A percentile compares a stretch with the other conserved stretches of the same genome.
phyloP scores from a whole-genome alignment of 1,140 invertebrate species.

The Lepidurus apus region DNA sequence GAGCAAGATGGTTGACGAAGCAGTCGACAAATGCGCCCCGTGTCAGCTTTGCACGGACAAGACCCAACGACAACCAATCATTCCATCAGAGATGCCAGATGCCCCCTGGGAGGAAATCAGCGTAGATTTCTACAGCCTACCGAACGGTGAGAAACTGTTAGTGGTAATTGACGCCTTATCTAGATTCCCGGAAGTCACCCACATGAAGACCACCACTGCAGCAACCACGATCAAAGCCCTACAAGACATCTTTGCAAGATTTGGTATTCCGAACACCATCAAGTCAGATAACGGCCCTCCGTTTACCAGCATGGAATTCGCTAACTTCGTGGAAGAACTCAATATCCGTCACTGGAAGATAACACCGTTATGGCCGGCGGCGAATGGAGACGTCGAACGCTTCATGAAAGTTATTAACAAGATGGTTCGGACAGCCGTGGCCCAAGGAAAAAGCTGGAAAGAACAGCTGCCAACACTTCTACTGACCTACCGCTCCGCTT shows the following conservation, averaged over 20 bases:
- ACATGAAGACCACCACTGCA: slow-evolving; percentile 23
- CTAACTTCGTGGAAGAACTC: not conserved
- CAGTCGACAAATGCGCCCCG: slow-evolving; percentile 37
- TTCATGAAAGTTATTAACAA: slow-evolving; percentile 21
- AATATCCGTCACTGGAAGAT: not conserved
- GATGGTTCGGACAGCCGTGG: not conserved
- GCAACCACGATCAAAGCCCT: slow-evolving; percentile 26
- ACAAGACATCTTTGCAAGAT: slow-evolving; percentile 34
- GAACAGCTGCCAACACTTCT: not conserved
- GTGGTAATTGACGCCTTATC: slow-evolving; percentile 31
- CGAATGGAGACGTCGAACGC: slow-evolving; percentile 28
- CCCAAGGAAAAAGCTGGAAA: not conserved
- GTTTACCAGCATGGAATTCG: slow-evolving; percentile 39
- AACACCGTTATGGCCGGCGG: slow-evolving; percentile 23
- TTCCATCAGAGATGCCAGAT: slow-evolving; percentile 28
- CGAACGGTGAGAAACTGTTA: slow-evolving; percentile 26
- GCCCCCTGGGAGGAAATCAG: slow-evolving; percentile 30
- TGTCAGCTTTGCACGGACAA: slow-evolving; percentile 38
- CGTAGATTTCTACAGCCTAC: slow-evolving; percentile 27
- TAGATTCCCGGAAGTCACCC: slow-evolving; percentile 28
- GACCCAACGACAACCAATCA: no score
- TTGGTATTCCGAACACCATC: slow-evolving; percentile 36
- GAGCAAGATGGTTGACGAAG: slow-evolving; percentile 39
- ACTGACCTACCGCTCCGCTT: not conserved
- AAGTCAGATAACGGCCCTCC: slow-evolving; percentile 40